Evolutionary conservation across 2,797 vertebrate genomes (phyloP).

Genomic region (Threskiornis aethiopicus): DNA sequence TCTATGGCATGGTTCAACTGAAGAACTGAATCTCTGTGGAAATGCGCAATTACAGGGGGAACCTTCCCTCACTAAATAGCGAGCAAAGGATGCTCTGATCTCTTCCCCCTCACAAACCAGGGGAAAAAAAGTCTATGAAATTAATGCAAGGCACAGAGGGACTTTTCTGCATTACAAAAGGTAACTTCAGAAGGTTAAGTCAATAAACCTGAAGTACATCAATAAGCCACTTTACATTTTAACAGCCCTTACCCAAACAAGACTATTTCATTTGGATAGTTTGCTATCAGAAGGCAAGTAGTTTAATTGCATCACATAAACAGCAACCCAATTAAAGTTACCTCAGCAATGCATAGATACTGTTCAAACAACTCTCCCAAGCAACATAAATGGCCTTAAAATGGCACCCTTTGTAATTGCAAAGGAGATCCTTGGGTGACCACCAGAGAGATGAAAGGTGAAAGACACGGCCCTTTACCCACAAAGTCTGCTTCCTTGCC

Average conservation of each 20-base stretch:
- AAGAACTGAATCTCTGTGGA: not conserved
- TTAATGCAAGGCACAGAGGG: not conserved
- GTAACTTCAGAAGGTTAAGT: not conserved
- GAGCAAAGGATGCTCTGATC: too few species aligned
- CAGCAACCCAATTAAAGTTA: not conserved
- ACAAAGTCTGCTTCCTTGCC: not conserved
- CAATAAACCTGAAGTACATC: not conserved
- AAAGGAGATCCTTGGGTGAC: not conserved
- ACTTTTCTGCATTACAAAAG: not conserved
- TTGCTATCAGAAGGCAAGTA: not conserved
- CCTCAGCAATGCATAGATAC: not conserved
- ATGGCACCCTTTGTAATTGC: not conserved
- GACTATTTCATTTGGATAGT: not conserved
- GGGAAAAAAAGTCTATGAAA: not conserved
- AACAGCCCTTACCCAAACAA: conserved; percentile 15
- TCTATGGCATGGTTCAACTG: not conserved
- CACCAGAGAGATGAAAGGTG: not conserved
- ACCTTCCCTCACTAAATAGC: not conserved
- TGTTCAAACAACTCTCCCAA: not conserved
- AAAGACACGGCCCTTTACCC: not conserved
- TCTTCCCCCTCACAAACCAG: not conserved
- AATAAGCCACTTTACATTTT: conserved; percentile 1
- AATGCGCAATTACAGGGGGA: not conserved
- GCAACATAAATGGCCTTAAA: not conserved
- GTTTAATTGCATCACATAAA: conserved; percentile 6